A percentile compares a stretch with the other conserved stretches of the same genome.
Conservation (phyloP, 2,888 invertebrate species). For the Polyommatus icarus region DNA sequence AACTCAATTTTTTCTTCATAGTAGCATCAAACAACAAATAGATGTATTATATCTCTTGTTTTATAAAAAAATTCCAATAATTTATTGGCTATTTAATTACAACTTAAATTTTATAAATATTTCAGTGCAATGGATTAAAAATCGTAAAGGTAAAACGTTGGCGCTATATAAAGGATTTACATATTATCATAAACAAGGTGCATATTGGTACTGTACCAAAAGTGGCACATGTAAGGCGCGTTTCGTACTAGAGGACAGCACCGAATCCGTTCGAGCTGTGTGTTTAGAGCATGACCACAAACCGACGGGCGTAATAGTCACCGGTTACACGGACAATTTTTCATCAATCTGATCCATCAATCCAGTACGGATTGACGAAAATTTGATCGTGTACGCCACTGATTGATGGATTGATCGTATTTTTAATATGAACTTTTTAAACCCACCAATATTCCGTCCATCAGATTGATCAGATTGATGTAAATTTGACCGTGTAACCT, state of each 20-base stretch:
- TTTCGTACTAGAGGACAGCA: neutral
- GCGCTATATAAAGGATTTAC: neutral
- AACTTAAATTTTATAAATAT: neutral
- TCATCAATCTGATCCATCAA: too few relatives aligned
- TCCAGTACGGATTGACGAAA: too few relatives aligned
- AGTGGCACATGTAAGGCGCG: slow-evolving; percentile 22
- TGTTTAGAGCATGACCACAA: neutral
- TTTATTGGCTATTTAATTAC: neutral
- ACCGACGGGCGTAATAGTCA: neutral
- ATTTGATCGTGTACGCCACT: too few relatives aligned
- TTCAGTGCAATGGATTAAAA: slow-evolving; percentile 34
- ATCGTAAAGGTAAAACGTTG: neutral
- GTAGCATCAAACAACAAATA: too few relatives aligned
- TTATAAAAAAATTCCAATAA: neutral
- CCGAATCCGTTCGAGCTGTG: neutral
- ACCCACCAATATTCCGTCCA: too few relatives aligned
- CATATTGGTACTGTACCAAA: neutral
- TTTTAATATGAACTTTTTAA: too few relatives aligned
- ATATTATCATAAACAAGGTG: slow-evolving; percentile 32
- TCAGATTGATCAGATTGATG: too few relatives aligned
- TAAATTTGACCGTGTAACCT: too few relatives aligned
- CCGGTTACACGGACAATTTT: too few relatives aligned
- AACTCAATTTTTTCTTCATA: too few relatives aligned
- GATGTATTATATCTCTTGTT: too few relatives aligned
- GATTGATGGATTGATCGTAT: too few relatives aligned